These are phyloP conservation scores for Propithecus coquereli DNA, from an alignment of 2,113 vertebrate genomes.

Conservation along the genomic window DNA sequence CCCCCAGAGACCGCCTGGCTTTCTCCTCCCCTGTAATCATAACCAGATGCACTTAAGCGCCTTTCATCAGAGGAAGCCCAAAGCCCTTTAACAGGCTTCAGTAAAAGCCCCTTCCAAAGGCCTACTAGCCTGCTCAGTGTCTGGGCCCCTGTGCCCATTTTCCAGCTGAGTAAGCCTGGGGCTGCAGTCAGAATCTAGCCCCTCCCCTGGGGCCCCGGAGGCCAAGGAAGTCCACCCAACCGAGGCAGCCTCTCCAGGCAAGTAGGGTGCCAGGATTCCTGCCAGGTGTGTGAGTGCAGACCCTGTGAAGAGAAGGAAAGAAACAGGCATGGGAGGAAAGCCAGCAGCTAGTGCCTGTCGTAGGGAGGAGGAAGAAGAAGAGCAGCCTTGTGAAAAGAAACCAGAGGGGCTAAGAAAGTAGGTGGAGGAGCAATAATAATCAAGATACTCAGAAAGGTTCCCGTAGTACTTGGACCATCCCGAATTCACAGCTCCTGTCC, in stretches of 20 bases:
- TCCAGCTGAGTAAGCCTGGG: slow-evolving; percentile 27
- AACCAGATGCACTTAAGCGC: slow-evolving; percentile 74
- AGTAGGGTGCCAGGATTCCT: not conserved
- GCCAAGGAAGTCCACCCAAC: slow-evolving; percentile 1
- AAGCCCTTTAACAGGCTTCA: slow-evolving; percentile 70
- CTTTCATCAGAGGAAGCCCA: slow-evolving; percentile 74
- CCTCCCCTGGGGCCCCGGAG: not conserved
- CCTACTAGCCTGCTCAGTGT: slow-evolving; percentile 44
- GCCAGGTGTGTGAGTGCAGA: not conserved
- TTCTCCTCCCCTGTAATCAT: slow-evolving; percentile 76
- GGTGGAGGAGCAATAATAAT: not conserved
- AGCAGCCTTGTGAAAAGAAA: not conserved
- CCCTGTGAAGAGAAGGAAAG: not conserved
- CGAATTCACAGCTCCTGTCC: not conserved
- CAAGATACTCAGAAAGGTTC: not conserved
- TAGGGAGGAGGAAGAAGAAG: not conserved
- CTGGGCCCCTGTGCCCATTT: slow-evolving; percentile 41
- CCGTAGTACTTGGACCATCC: not conserved
- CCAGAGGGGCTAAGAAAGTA: not conserved
- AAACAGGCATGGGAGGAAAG: not conserved
- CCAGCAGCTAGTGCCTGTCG: not conserved
- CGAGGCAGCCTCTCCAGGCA: not conserved
- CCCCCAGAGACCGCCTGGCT: slow-evolving; percentile 62
- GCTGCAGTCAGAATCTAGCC: not conserved
- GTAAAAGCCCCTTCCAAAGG: slow-evolving; percentile 45